A percentile compares a stretch with the other conserved stretches of the same genome.
Evolutionary conservation across 2,888 invertebrate genomes (phyloP).

Genomic region (Hirtodrosophila cameraria): DNA sequence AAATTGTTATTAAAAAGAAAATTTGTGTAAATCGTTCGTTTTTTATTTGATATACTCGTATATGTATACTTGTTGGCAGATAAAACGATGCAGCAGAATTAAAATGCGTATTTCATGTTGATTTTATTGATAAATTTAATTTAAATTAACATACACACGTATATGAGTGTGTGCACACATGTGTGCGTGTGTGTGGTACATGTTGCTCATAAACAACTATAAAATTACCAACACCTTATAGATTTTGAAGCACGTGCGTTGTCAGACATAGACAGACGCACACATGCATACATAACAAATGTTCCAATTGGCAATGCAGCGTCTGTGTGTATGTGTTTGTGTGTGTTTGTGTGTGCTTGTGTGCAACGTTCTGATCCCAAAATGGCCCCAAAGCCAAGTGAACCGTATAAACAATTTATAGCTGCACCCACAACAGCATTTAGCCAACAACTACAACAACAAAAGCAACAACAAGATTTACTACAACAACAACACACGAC

Average conservation of each 20-base stretch:
- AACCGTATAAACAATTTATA: constrained; percentile 76
- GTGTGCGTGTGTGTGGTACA: constrained; percentile 6
- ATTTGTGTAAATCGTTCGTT: no score
- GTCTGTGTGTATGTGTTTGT: constrained; percentile 7
- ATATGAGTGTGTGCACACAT: not conserved
- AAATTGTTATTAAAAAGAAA: no score
- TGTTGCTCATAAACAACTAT: constrained; percentile 42
- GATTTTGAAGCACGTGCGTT: constrained; percentile 71
- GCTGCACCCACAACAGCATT: constrained; percentile 60
- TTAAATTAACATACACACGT: constrained; percentile 9
- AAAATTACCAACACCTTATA: constrained; percentile 67
- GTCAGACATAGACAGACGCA: constrained; percentile 21
- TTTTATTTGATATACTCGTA: no score
- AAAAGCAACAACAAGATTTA: constrained; percentile 23
- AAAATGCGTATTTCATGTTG: not conserved
- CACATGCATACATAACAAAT: constrained; percentile 4
- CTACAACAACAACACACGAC: constrained; percentile 35
- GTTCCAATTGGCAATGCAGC: constrained; percentile 30
- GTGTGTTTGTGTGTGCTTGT: constrained; percentile 10
- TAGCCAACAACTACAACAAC: constrained; percentile 42
- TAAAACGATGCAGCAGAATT: no score
- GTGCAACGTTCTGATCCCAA: constrained; percentile 61
- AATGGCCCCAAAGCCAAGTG: constrained; percentile 77
- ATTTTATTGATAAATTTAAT: constrained; percentile 17
- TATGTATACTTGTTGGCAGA: no score